Base-by-base conservation (phyloP, 2,888 invertebrate genomes). In the Patella depressa region DNA sequence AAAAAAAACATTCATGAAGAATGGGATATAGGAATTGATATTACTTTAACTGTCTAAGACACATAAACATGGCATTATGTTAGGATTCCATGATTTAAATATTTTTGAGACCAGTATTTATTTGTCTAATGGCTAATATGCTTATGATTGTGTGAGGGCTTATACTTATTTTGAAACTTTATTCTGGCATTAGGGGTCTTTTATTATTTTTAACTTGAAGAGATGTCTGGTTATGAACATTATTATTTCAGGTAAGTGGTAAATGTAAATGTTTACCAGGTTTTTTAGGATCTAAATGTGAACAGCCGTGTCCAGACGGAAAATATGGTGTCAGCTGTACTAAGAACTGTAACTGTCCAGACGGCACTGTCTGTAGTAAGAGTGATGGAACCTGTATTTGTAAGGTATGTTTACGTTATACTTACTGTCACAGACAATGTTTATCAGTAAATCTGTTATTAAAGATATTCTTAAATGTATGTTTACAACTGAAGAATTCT, bases 241-340 rank as follows among this genome's bases (percentile, higher is more conserved):
- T 45, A 45, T 45, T 45, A 45, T 45, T 45, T 3, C 54, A 82
- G 82, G 74, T 83, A 76, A 81, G 81, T 74, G 84, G 88, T 29
- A 70, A 75, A 7, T 87, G 87, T 74, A 78, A 73, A 1, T 87
- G 87, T 79, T 76, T 77, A 9, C 77, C 83, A 19, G 87, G 87
- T 12, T 84, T 83, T 55, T 78, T 70, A 19, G 87, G 86, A 12
- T 14, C 24, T 12, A 72, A 78, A 7, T 86, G 86, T 78, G 78
- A 84, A 57, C 55, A 71, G 5, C 71, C 82, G 4, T 89, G 88
- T 83, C 82, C 78, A 2, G 45, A 71, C 53, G 84, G 83, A 73
- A 80, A 76, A 73, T 89, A 84, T 80, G 88, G 88, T 17, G 74
- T 78, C 73, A 84, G 82, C 78, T 89, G 88, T 81, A 71, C 73